Base-by-base conservation (phyloP, 2,797 vertebrate genomes). In the Clarias pachynema region DNA sequence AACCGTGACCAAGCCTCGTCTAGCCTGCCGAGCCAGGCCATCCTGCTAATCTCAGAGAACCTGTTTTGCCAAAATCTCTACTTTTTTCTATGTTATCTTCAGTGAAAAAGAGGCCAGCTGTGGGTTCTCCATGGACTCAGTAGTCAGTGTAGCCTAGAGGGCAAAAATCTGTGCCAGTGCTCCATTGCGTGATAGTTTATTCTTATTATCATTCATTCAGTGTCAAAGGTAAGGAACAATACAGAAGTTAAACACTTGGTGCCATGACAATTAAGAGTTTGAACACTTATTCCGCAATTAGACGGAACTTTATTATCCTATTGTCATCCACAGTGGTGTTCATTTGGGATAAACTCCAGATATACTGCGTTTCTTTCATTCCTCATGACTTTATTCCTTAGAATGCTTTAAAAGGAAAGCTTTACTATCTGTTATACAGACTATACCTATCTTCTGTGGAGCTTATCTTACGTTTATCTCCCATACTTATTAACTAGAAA, bases 401-500 rank as follows among this genome's bases (percentile, higher is more conserved):
- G 12, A 66, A 82, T 24, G 16, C 44, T 81, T 62, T 77, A 62
- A 59, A 20, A 81, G 29, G 22, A 24, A 40, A 24, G 31, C 40
- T 37, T 82, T 40, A 15, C 59, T 86, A 73, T 83, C 85, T 83
- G 40, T 66, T 59, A 15, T 72, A 81, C 85, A 79, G 81, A 86
- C 81, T 24, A 15, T 16, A 79, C 4, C 66, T 83, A 59, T 83
- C 68, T 83, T 73, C 66, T 79, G 15, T 65, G 40, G 1, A 57
- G 66, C 44, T 70, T 53, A 53, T 53, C 49, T n/a, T 24, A 1
- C 0, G 9, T 63, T 79, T 70, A 82, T 86, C 80, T 70, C 24
- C 16, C 60, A 78, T 78, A 82, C 80, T 78, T n/a, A 82, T 86
- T 86, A 78, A 86, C 80, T 66, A 62, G 62, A 75, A 75, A 75